Base-by-base conservation (phyloP, 2,797 vertebrate species). In the Chaetophractus vellerosus region DNA sequence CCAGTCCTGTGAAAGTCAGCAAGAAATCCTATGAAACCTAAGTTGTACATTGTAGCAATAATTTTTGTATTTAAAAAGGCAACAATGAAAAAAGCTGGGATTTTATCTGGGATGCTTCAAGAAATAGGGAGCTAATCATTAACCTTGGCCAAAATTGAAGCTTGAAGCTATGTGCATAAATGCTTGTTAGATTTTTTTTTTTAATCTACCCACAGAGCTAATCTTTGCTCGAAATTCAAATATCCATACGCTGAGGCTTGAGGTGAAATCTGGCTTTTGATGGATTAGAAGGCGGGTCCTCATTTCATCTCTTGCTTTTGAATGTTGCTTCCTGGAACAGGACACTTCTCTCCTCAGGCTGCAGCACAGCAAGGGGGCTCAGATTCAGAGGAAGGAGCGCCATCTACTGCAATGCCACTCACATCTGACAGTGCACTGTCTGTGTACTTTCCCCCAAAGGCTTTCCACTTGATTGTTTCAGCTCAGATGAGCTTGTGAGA, bases 211-310 rank as follows among this genome's bases (percentile, higher is more conserved):
- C 69, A 79, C 80, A 79, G 28, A 95, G 41, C 31, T 94, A 91
- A 86, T 90, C 61, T 80, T 48, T 75, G 36, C 69, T 91, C 79
- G 78, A 88, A 90, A 88, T 24, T 91, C 92, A 83, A 78, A 91
- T 83, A 69, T 33, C 48, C 52, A 16, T 28, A 38, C 9, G 10
- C 55, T 41, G 45, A 61, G 41, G n/a, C 74, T 83, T 45, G 48
- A n/a, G 78, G 52, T 76, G 50, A 96, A 83, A 93, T 64, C 55
- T 78, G 31, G 50, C 55, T 95, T 96, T 81, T 83, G 71, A 93
- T 90, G 55, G 88, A 63, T 87, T 72, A 82, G 75, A 75, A 93
- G 57, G 18, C 23, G 18, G 79, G 61, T 79, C 55, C 45, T 83
- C 64, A 9, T 93, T 95, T 83, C 83, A 74, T 90, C 64, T 75